Base-by-base conservation (phyloP, 2,888 invertebrate species). In the Ellobium chinense region DNA sequence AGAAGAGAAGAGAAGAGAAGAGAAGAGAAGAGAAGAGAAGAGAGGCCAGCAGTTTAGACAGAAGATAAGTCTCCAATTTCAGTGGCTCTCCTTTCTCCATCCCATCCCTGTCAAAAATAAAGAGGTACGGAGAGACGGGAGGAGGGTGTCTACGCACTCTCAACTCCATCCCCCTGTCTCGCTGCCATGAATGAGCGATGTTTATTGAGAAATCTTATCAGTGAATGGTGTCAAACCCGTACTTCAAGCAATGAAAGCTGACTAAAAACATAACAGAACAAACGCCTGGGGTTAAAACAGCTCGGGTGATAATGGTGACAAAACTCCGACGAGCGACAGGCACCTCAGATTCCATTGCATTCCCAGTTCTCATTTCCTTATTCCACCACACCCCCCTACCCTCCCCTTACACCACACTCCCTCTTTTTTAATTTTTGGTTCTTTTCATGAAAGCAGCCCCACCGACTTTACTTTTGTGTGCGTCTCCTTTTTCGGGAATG, bases 211-310 rank as follows among this genome's bases (percentile, higher is more conserved):
- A 34, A 60, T 12, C 34, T 18, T 5, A 0, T 3, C 1, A 27
- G 37, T 60, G 60, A 60, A 72, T 37, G 36, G 58, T 58, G 24
- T 58, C 18, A 46, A 14, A 24, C 9, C 29, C 58, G 24, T 4
- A 37, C 2, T 31, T 14, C 24, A 21, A 58, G 37, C 36, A 60
- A 27, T 18, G 14, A 69, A 27, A n/a, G 36, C 36, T 72, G 72
- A 72, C 72, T 58, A 72, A 72, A 60, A 27, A 37, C 31, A 58
- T 12, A 21, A 34, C 5, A 21, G 56, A 65, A 56, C 29, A 56
- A 54, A 54, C 36, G 37, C 37, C 65, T 56, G 27, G 5, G 36
- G 34, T 54, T 14, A 12, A 18, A 46, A 46, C 46, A 12, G 18
- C 46, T 46, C 46, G 7, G 18, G 46, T 12, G 46, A 46, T 46